These are phyloP conservation scores for Chelidonichthys spinosus DNA, from an alignment of 2,797 vertebrate genomes.

Conservation along the genomic window DNA sequence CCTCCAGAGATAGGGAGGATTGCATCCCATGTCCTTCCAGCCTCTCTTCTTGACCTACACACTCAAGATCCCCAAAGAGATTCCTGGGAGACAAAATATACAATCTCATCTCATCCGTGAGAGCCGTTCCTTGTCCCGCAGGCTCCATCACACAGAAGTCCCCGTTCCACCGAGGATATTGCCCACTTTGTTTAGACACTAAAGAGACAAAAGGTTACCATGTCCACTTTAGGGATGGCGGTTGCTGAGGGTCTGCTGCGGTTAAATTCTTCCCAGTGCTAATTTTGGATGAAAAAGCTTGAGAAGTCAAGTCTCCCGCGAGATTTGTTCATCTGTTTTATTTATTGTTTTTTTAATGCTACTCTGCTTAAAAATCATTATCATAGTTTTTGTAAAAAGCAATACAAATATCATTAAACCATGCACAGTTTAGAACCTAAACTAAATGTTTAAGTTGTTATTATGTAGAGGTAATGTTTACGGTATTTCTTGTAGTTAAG, in stretches of 20 bases:
- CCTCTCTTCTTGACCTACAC: slow-evolving; percentile 54
- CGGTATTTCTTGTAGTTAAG: not conserved
- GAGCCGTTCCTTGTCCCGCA: slow-evolving; percentile 50
- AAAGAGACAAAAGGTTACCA: slow-evolving; percentile 56
- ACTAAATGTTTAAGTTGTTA: not conserved
- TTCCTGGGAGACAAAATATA: slow-evolving; percentile 59
- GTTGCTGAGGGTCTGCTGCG: slow-evolving; percentile 5
- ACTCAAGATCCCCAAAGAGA: slow-evolving; percentile 44
- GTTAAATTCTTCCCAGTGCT: slow-evolving; percentile 51
- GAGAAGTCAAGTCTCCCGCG: slow-evolving; percentile 49
- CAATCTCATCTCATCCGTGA: slow-evolving; percentile 49
- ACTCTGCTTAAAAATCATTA: too few species aligned
- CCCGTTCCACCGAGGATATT: slow-evolving; percentile 48
- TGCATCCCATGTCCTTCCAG: slow-evolving; percentile 59
- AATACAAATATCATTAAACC: not conserved
- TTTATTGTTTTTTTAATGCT: too few species aligned
- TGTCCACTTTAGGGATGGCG: slow-evolving; percentile 26
- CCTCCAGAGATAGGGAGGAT: slow-evolving; percentile 40
- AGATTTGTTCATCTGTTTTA: too few species aligned
- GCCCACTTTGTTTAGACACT: slow-evolving; percentile 56
- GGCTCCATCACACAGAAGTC: slow-evolving; percentile 41
- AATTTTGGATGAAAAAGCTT: slow-evolving; percentile 59
- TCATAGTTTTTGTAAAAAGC: too few species aligned
- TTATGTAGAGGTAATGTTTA: not conserved
- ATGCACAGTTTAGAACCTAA: not conserved